A percentile compares a stretch with the other conserved stretches of the same genome.
These are phyloP conservation scores for Pterocles burchelli DNA, from an alignment of 2,113 vertebrate genomes.

Conservation along the genomic window DNA sequence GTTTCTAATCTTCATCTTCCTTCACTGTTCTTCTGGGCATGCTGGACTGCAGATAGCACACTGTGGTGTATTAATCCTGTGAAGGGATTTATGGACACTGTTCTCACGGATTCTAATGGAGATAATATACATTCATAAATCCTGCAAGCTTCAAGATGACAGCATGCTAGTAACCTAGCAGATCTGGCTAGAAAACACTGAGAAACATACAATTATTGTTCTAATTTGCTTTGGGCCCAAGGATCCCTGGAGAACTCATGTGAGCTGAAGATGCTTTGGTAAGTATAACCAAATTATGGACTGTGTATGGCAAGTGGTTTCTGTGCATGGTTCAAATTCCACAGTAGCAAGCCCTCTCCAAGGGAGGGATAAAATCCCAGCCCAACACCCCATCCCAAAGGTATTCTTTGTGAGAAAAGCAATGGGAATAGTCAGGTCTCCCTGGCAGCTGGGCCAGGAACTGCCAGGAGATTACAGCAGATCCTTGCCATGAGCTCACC, in stretches of 20 bases:
- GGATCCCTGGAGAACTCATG: not conserved
- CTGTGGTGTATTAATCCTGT: not conserved
- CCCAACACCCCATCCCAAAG: not conserved
- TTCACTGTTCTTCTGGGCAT: not conserved
- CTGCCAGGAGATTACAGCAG: not conserved
- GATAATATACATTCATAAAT: not conserved
- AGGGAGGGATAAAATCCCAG: not conserved
- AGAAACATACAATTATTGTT: not conserved
- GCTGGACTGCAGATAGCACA: not conserved
- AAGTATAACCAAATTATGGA: not conserved
- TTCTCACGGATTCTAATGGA: not conserved
- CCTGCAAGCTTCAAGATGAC: not conserved
- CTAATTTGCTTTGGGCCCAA: not conserved
- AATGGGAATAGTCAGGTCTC: not conserved
- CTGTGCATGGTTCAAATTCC: not conserved
- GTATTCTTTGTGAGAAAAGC: not conserved
- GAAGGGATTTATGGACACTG: not conserved
- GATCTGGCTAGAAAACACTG: not conserved
- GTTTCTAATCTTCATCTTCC: not conserved
- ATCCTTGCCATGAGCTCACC: not conserved
- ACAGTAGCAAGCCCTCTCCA: not conserved
- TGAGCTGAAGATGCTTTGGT: constrained; percentile 2
- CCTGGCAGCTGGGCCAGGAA: not conserved
- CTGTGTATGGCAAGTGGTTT: not conserved
- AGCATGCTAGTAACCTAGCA: not conserved